Evolutionary conservation across 2,797 vertebrate species (phyloP).

Genomic region (Rhinophrynus dorsalis): DNA sequence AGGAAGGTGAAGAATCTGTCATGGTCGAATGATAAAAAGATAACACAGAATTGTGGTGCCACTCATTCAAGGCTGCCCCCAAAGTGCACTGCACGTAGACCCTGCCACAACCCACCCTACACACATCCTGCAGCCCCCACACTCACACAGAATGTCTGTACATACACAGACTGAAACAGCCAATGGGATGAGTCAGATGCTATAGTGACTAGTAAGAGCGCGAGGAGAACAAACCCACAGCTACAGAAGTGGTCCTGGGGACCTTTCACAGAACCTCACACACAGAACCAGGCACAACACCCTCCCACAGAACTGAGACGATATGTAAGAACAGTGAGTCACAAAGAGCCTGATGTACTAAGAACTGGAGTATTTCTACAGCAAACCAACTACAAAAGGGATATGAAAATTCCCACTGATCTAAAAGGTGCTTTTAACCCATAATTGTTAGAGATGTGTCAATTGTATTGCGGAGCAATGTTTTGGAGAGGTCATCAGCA

Average conservation of each 20-base stretch:
- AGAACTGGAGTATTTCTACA: no score
- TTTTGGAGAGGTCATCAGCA: no score
- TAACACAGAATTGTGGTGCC: not conserved
- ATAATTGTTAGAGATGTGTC: no score
- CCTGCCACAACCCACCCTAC: not conserved
- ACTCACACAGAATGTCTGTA: not conserved
- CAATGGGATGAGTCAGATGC: not conserved
- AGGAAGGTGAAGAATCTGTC: not conserved
- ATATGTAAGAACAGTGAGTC: no score
- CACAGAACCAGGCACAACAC: not conserved
- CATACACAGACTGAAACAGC: not conserved
- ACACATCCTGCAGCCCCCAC: constrained; percentile 1
- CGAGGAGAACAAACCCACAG: not conserved
- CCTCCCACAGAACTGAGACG: not conserved
- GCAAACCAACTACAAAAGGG: no score
- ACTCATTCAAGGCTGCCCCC: no score
- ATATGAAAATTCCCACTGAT: no score
- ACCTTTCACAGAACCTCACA: no score
- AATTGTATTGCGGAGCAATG: no score
- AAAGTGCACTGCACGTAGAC: no score
- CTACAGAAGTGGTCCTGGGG: not conserved
- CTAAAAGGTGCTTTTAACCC: no score
- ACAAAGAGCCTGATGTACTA: no score
- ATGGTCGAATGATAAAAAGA: not conserved
- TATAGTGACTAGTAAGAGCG: not conserved